Percentiles rank a stretch among this genome's conserved stretches.
Evolutionary conservation across 2,888 invertebrate genomes (phyloP).

Genomic region (Drosophila suboccidentalis): DNA sequence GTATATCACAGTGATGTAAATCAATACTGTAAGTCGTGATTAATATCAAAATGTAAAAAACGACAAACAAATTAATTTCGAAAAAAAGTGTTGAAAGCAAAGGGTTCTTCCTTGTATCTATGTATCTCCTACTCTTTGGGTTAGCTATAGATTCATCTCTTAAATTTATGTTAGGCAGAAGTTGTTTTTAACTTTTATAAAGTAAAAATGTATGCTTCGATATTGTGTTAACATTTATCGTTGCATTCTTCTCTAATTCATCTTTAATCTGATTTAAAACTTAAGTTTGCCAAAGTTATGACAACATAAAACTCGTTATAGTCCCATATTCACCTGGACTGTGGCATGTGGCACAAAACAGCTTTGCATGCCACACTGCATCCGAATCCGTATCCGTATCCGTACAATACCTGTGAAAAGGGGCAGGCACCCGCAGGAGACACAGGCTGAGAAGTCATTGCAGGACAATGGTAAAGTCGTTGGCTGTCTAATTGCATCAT

Average conservation of each 20-base stretch:
- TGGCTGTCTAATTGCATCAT: constrained; percentile 77
- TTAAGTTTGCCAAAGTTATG: constrained; percentile 12
- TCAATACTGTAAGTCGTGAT: too few species aligned
- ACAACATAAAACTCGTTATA: constrained; percentile 47
- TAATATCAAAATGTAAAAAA: too few species aligned
- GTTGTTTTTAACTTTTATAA: too few species aligned
- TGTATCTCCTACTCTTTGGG: too few species aligned
- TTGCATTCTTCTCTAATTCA: not conserved
- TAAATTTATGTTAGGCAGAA: too few species aligned
- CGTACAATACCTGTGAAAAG: constrained; percentile 18
- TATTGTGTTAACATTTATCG: not conserved
- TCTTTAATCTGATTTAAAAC: not conserved
- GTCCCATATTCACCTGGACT: constrained; percentile 22
- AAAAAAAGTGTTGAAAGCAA: too few species aligned
- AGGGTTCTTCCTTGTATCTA: too few species aligned
- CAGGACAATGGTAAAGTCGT: constrained; percentile 76
- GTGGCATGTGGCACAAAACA: constrained; percentile 22
- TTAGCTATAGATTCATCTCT: too few species aligned
- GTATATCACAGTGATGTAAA: not conserved
- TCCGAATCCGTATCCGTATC: constrained; percentile 37
- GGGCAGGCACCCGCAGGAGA: constrained; percentile 10
- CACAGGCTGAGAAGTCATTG: constrained; percentile 68
- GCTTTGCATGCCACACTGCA: constrained; percentile 51
- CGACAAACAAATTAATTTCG: too few species aligned
- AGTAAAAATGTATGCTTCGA: not conserved